Evolutionary conservation across 2,113 vertebrate species (phyloP), one percentile per base, ranked within the genome.

Genomic region (Esox niger): DNA sequence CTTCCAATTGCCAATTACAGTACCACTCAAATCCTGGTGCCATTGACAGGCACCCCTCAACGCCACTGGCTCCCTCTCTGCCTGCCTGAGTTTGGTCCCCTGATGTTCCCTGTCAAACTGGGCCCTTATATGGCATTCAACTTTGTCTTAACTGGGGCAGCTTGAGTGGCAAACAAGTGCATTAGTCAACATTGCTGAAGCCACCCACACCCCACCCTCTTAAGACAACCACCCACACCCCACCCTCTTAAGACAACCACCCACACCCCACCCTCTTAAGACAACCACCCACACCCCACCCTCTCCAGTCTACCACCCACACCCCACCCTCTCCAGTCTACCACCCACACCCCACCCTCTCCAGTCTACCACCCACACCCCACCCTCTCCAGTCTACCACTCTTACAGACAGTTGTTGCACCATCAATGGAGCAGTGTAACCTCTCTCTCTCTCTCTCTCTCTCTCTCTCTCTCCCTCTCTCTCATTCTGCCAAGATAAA

Each of bases 401-500:
- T n/a, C n/a, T n/a, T n/a, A n/a, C n/a, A n/a, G n/a, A n/a, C n/a
- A n/a, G n/a, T n/a, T n/a, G n/a, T n/a, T n/a, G n/a, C n/a, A n/a
- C n/a, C n/a, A n/a, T n/a, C 11, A 29, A 25, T 26, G 54, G n/a
- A 2, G 23, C 8, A 26, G 54, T n/a, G 20, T 23, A n/a, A 52
- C 20, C n/a, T n/a, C n/a, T n/a, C n/a, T n/a, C 47, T 21, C 47
- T 21, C 17, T n/a, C n/a, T 4, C 47, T 7, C n/a, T 21, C 47
- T 52, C 20, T 17, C 2, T 52, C 15, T 52, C 11, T 9, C 47
- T 21, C n/a, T 52, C 35, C 5, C 35, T 5, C 15, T 17, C n/a
- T 21, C n/a, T n/a, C 35, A n/a, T 31, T 29, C 56, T 31, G 56
- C 56, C 56, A 59, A 59, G 27, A 17, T 52, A 29, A 59, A 32